A percentile compares a stretch with the other conserved stretches of the same genome.
Evolutionary conservation across 2,888 invertebrate species (phyloP).

Genomic region (Allophyes oxyacanthae): DNA sequence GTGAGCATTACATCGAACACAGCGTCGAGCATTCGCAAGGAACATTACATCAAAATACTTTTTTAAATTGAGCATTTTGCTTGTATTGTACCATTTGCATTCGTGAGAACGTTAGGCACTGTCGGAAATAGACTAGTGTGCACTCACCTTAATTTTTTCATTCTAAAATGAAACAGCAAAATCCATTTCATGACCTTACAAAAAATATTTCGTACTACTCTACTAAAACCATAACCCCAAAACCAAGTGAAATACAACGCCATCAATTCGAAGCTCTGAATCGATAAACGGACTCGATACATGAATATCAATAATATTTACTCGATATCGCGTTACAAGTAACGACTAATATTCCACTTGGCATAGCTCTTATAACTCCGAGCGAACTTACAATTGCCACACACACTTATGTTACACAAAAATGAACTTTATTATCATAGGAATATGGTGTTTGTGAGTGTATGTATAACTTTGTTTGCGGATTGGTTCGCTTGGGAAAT

Average conservation of each 20-base stretch:
- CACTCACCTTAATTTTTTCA: no score
- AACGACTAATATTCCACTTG: conserved; percentile 66
- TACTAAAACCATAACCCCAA: conserved; percentile 23
- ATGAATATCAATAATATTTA: conserved; percentile 59
- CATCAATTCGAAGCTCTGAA: conserved; percentile 25
- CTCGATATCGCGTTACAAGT: conserved; percentile 65
- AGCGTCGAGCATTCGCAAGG: no score
- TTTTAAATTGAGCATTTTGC: no score
- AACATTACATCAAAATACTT: no score
- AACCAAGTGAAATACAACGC: conserved; percentile 32
- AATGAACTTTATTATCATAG: background rate
- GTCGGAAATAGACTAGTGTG: no score
- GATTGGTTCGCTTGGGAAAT: conserved; percentile 70
- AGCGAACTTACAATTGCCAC: conserved; percentile 21
- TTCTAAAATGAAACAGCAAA: no score
- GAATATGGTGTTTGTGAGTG: conserved; percentile 11
- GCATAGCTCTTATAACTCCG: conserved; percentile 58
- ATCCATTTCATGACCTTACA: no score
- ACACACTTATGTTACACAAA: background rate
- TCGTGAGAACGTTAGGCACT: no score
- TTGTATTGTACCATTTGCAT: no score
- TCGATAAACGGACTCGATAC: conserved; percentile 55
- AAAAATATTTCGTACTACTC: background rate
- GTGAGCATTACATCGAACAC: no score
- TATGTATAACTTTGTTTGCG: conserved; percentile 30